Conservation (phyloP, 1,140 invertebrate species). For the Achatina immaculata region DNA sequence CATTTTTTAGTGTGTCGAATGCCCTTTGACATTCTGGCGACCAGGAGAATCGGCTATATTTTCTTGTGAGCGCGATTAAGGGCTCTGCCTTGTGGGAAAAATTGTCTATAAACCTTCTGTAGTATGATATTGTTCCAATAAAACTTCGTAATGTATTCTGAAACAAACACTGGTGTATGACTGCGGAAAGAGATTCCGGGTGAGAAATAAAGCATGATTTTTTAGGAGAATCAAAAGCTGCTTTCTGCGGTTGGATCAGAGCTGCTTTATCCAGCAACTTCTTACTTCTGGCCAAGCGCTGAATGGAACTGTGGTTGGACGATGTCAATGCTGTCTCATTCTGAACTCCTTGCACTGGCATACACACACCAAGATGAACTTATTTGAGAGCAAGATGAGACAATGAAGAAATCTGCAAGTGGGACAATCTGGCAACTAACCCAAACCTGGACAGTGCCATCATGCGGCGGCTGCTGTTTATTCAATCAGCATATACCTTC, state of each 20-base stretch:
- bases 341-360: background rate
- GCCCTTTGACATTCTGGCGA: too few relatives aligned
- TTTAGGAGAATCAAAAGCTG: too few relatives aligned
- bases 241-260: background rate
- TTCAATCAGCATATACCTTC: too few relatives aligned
- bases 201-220: too few relatives aligned
- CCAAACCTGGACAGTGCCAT: background rate
- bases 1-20: too few relatives aligned
- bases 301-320: background rate
- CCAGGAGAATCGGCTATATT: too few relatives aligned
- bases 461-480: background rate
- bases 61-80: too few relatives aligned
- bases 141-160: background rate
- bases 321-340: background rate
- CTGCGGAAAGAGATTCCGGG: background rate
- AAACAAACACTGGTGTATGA: background rate
- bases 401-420: background rate
- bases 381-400: background rate
- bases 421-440: background rate
- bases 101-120: too few relatives aligned
- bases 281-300: background rate
- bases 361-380: background rate
- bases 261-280: background rate
- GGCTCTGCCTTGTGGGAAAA: too few relatives aligned
- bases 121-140: too few relatives aligned